Evolutionary conservation across 37 sponge, comb jelly and placozoan genomes (phyloP), one percentile per base, ranked within the genome.

Genomic region (Sycon ciliatum): DNA sequence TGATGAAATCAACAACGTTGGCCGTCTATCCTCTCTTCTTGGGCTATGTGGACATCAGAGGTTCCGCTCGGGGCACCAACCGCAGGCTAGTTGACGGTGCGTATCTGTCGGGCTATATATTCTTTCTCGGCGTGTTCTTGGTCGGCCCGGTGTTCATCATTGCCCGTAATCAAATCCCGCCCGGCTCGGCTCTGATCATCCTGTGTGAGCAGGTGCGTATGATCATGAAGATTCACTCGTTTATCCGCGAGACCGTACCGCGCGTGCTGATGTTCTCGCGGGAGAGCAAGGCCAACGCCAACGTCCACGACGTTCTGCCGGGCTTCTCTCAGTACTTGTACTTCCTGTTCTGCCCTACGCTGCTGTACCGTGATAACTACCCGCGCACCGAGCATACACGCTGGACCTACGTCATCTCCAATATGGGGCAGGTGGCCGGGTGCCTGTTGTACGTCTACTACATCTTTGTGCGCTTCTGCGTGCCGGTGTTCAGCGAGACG

Each of bases 311-410:
- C 3, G 26, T 57, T 28, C 74, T 89, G 4, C 86, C 86, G 35
- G 78, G 72, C 23, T 83, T 88, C 68, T 35, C 58, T 4, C 71
- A 81, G 35, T 89, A 89, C 42, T 23, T 78, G 55, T 89, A 85
- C 78, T 89, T 85, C 37, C 56, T 85, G 28, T 89, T 89, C 65
- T 56, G 34, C 22, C 90, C 90, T 4, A 89, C 83, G 0, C 63
- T 89, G 6, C 57, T 89, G 30, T 89, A 89, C 67, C 77, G 90
- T 30, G 86, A 89, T 65, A 42, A 75, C 34, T 89, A 89, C 49
- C 90, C 90, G 0, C 78, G 79, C 20, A 78, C 72, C 28, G 22
- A 34, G 3, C 36, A 13, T 0, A 78, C 73, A 3, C 37, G 79
- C 1, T 78, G 79, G 79, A 71, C 13, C 9, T 74, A 78, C 42